phyloP scores from a whole-genome alignment of 2,113 vertebrate species.

The Triplophysa siluroides region DNA sequence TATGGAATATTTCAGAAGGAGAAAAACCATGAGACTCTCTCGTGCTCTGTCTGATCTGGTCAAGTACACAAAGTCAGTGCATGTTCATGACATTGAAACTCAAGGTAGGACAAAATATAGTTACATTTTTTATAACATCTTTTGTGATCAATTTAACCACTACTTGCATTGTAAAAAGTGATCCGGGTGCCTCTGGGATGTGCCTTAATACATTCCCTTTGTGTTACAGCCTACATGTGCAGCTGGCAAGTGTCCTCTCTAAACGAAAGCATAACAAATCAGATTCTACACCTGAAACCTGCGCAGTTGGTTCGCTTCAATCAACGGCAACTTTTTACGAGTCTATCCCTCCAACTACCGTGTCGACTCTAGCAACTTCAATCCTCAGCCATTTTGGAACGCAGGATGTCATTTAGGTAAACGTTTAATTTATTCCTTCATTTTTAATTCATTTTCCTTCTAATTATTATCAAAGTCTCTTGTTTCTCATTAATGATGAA shows the following conservation, averaged over 20 bases:
- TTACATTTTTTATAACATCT: too few relatives aligned
- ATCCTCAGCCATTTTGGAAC: slow-evolving; percentile 96
- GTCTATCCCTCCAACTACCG: slow-evolving; percentile 93
- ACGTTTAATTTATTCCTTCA: neutral
- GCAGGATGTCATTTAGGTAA: slow-evolving; percentile 92
- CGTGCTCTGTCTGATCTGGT: slow-evolving; percentile 94
- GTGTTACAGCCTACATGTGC: slow-evolving; percentile 67
- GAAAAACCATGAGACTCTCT: slow-evolving; percentile 93
- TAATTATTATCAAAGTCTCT: slow-evolving; percentile 22
- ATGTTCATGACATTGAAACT: slow-evolving; percentile 86
- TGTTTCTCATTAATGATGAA: slow-evolving; percentile 20
- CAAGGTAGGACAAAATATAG: slow-evolving; percentile 75
- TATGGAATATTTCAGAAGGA: slow-evolving; percentile 67
- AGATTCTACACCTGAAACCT: slow-evolving; percentile 89
- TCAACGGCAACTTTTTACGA: slow-evolving; percentile 89
- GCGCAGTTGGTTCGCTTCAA: slow-evolving; percentile 86
- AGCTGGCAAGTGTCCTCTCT: slow-evolving; percentile 97
- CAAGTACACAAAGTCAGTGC: slow-evolving; percentile 95
- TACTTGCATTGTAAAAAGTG: neutral
- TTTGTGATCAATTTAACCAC: too few relatives aligned
- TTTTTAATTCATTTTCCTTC: neutral
- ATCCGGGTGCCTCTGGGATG: neutral
- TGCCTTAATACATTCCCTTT: neutral
- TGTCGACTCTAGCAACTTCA: slow-evolving; percentile 96
- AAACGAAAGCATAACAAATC: slow-evolving; percentile 90